Evolutionary conservation across 1,140 invertebrate genomes (phyloP).

Genomic region (Hetaerina americana): DNA sequence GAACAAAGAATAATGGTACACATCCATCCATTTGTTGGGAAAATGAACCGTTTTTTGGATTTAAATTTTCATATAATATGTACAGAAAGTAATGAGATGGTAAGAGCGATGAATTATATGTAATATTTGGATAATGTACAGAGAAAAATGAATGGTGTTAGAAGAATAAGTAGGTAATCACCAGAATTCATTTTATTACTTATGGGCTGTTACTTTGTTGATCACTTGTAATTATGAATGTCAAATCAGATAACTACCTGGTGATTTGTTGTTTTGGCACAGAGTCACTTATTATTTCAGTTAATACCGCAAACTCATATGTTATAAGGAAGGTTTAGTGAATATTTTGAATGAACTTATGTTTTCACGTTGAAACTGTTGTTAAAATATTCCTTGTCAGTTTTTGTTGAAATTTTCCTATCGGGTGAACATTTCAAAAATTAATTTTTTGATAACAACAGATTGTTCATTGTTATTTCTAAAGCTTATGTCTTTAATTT

Average conservation of each 20-base stretch:
- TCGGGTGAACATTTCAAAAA: background rate
- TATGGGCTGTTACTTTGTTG: background rate
- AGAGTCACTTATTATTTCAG: background rate
- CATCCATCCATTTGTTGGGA: background rate
- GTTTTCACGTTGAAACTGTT: background rate
- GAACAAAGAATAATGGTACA: background rate
- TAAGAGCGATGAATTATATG: background rate
- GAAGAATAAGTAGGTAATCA: background rate
- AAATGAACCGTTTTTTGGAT: background rate
- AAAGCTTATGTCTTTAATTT: background rate
- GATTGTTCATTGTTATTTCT: background rate
- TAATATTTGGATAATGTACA: background rate
- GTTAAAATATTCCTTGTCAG: background rate
- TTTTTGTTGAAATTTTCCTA: background rate
- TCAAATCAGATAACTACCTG: background rate
- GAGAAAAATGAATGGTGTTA: background rate
- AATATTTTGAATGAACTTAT: background rate
- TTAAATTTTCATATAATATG: background rate
- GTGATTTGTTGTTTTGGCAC: background rate
- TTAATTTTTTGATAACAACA: background rate
- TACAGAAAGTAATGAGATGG: background rate
- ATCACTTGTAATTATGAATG: background rate
- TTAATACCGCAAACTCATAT: background rate
- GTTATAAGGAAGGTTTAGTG: background rate
- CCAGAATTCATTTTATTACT: background rate